Conservation (phyloP, 2,888 invertebrate species). For the Pristionchus fissidentatus region DNA sequence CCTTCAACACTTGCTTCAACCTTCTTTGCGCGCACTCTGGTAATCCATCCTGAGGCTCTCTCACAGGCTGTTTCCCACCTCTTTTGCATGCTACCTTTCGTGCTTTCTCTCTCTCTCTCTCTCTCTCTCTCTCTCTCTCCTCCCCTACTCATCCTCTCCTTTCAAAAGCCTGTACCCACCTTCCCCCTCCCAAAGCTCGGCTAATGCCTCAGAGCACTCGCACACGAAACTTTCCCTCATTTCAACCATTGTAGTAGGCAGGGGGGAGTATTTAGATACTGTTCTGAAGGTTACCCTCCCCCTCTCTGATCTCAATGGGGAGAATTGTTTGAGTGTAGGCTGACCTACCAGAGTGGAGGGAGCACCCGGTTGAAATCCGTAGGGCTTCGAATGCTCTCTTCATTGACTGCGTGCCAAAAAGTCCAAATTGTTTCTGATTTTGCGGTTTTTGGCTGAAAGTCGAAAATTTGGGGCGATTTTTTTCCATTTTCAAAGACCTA, state of each 20-base stretch:
- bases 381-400: too few species aligned
- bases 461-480: too few species aligned
- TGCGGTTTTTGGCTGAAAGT: too few species aligned
- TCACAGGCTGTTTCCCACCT: background rate
- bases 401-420: too few species aligned
- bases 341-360: constrained; percentile 5
- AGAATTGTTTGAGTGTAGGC: background rate
- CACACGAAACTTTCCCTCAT: constrained; percentile 29
- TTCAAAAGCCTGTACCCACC: background rate
- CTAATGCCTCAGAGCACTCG: constrained; percentile 38
- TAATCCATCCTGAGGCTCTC: background rate
- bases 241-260: background rate
- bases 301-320: too few species aligned
- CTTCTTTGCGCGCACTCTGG: too few species aligned
- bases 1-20: too few species aligned
- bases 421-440: too few species aligned
- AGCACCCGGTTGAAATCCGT: background rate
- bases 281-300: background rate
- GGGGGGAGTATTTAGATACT: constrained; percentile 30
- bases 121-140: background rate
- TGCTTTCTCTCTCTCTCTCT: constrained; percentile 6
- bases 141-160: background rate
- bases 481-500: too few species aligned
- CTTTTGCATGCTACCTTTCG: background rate
- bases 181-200: constrained; percentile 27